These are phyloP conservation scores for Mythimna loreyi DNA, from an alignment of 2,888 invertebrate species.

Conservation along the genomic window DNA sequence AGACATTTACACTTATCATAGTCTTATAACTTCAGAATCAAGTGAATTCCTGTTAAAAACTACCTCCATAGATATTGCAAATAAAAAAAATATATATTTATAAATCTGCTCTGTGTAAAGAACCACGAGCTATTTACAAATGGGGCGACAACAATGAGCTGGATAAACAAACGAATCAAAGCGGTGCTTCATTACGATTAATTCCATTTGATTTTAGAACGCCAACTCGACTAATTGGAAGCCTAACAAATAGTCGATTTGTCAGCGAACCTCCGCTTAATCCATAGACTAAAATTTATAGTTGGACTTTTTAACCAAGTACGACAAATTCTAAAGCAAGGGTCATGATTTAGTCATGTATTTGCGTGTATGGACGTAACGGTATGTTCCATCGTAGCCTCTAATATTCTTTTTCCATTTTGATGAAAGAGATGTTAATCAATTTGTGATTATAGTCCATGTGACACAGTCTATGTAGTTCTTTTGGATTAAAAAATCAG, in stretches of 20 bases:
- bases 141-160: constrained; percentile 15
- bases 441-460: too few relatives aligned
- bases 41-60: not conserved
- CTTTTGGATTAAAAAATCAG: too few relatives aligned
- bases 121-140: constrained; percentile 14
- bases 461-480: too few relatives aligned
- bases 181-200: constrained; percentile 44
- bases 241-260: constrained; percentile 37
- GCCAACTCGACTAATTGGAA: constrained; percentile 40
- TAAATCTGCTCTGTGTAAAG: not conserved
- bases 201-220: constrained; percentile 53
- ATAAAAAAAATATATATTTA: not conserved
- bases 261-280: constrained; percentile 13
- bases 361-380: too few relatives aligned
- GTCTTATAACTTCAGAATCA: not conserved
- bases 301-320: not conserved
- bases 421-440: too few relatives aligned
- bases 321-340: not conserved
- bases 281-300: constrained; percentile 22
- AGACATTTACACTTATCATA: not conserved
- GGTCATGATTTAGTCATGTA: not conserved
- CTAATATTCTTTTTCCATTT: too few relatives aligned
- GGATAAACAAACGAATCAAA: constrained; percentile 34
- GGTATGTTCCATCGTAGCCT: not conserved
- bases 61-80: not conserved